These are phyloP conservation scores for Oligia fasciuncula DNA, from an alignment of 2,888 invertebrate genomes.

Conservation along the genomic window DNA sequence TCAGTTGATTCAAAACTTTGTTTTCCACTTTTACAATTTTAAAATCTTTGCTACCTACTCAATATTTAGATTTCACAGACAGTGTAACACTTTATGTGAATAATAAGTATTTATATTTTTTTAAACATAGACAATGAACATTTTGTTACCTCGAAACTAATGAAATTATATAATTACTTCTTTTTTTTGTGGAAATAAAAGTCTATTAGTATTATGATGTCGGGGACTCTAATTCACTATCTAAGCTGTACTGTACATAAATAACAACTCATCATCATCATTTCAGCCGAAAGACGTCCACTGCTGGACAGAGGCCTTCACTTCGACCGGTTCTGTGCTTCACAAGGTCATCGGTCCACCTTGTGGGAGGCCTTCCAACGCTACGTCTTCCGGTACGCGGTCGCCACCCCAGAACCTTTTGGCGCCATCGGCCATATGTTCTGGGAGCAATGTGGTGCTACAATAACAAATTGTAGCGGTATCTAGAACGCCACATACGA, in stretches of 20 bases:
- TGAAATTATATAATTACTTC: background rate
- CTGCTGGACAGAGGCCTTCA: background rate
- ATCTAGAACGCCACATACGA: too few species aligned
- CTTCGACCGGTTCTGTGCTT: background rate
- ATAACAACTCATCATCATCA: too few species aligned
- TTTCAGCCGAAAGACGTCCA: background rate
- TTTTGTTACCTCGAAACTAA: background rate
- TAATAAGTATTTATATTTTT: background rate
- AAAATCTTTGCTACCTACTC: background rate
- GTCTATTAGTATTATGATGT: background rate
- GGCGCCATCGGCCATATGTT: background rate
- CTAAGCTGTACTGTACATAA: background rate
- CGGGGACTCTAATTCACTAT: background rate
- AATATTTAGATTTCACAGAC: background rate
- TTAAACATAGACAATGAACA: background rate
- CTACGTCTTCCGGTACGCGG: background rate
- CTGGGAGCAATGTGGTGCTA: background rate
- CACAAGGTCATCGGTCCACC: background rate
- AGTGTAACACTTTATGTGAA: background rate
- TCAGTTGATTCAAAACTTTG: conserved; percentile 14
- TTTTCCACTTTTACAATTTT: conserved; percentile 22
- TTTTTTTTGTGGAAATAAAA: too few species aligned
- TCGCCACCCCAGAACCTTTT: background rate
- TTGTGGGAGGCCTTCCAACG: background rate
- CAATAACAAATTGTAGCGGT: too few species aligned